Evolutionary conservation across 1,140 invertebrate genomes (phyloP).

Genomic region (Rhagoletis pomonella): DNA sequence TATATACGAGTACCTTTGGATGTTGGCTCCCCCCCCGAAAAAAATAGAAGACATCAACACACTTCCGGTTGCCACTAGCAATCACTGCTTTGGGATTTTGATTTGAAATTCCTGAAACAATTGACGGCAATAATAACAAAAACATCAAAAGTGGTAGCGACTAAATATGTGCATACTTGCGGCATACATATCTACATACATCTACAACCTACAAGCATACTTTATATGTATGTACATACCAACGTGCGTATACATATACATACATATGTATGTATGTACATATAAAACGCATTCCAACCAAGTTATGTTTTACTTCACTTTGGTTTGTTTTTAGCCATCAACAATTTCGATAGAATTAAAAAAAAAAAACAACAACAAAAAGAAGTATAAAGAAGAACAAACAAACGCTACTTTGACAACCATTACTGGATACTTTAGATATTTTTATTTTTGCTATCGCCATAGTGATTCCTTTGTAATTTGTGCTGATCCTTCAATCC

Average conservation of each 20-base stretch:
- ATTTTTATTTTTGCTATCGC: background rate
- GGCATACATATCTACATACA: background rate
- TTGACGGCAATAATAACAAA: slow-evolving; percentile 37
- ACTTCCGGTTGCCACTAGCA: slow-evolving; percentile 54
- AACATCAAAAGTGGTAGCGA: background rate
- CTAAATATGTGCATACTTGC: background rate
- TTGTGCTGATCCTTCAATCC: background rate
- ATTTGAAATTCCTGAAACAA: slow-evolving; percentile 56
- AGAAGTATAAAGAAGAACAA: background rate
- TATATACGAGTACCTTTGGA: background rate
- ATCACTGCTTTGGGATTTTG: slow-evolving; percentile 53
- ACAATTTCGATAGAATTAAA: background rate
- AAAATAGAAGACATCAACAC: slow-evolving; percentile 17
- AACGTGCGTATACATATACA: background rate
- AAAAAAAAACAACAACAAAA: background rate
- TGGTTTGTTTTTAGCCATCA: background rate
- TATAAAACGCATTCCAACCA: background rate
- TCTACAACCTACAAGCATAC: no score
- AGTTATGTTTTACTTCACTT: background rate
- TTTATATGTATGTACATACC: no score
- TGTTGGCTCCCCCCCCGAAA: background rate
- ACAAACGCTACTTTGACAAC: background rate
- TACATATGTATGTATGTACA: background rate
- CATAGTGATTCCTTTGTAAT: background rate
- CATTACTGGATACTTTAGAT: background rate